Evolutionary conservation across 2,113 vertebrate genomes (phyloP).

Genomic region (Oncorhynchus tshawytscha): DNA sequence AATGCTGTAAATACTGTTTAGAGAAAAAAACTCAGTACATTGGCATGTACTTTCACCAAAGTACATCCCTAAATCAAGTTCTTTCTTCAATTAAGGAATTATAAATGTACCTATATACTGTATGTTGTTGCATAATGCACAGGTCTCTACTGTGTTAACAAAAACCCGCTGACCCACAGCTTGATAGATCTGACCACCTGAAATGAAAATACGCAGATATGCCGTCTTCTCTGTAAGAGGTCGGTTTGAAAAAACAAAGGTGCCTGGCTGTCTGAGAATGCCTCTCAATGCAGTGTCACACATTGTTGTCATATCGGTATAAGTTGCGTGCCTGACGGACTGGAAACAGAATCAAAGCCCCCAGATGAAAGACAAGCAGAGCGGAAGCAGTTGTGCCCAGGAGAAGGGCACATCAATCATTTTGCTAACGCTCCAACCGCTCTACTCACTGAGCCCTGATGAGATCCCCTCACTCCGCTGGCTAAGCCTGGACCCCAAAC

Average conservation of each 20-base stretch:
- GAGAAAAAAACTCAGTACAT: too few relatives aligned
- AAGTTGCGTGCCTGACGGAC: slow-evolving; percentile 53
- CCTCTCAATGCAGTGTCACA: slow-evolving; percentile 59
- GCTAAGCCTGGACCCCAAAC: not conserved
- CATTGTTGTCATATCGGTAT: slow-evolving; percentile 42
- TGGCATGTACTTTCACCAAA: too few relatives aligned
- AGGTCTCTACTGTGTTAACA: not conserved
- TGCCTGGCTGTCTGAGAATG: slow-evolving; percentile 34
- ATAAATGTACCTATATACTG: not conserved
- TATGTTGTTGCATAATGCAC: not conserved
- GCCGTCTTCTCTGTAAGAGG: slow-evolving; percentile 36
- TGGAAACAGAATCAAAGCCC: slow-evolving; percentile 38
- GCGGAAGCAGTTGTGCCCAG: slow-evolving; percentile 45
- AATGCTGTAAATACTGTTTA: too few relatives aligned
- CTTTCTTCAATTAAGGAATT: not conserved
- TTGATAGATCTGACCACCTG: not conserved
- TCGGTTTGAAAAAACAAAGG: slow-evolving; percentile 38
- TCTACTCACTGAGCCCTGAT: slow-evolving; percentile 2
- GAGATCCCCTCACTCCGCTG: not conserved
- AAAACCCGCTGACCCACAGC: not conserved
- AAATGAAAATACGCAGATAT: slow-evolving; percentile 34
- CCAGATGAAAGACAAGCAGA: slow-evolving; percentile 41
- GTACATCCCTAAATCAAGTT: too few relatives aligned
- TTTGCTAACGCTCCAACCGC: slow-evolving; percentile 10
- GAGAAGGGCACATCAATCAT: slow-evolving; percentile 53